These are phyloP conservation scores for Mustela lutreola DNA, from an alignment of 2,113 vertebrate genomes.

Conservation along the genomic window DNA sequence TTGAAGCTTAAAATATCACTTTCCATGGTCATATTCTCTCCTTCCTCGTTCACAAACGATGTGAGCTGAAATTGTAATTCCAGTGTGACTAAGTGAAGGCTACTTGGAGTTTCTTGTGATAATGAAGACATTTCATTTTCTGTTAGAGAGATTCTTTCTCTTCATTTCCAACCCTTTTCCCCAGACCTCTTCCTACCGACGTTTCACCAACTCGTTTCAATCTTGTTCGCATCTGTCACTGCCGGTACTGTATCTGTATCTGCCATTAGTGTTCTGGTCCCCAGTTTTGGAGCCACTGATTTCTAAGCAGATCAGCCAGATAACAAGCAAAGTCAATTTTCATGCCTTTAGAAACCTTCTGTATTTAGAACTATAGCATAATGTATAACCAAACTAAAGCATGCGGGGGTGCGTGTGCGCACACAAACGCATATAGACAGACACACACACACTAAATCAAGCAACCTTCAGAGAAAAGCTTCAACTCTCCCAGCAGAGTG, in stretches of 20 bases:
- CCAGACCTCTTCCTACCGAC: neutral
- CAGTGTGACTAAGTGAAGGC: constrained; percentile 55
- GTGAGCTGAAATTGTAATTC: constrained; percentile 59
- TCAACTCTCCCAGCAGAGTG: neutral
- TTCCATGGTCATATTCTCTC: constrained; percentile 66
- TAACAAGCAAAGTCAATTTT: neutral
- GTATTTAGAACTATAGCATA: neutral
- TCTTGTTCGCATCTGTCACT: neutral
- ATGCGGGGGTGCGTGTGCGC: neutral
- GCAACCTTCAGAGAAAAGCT: neutral
- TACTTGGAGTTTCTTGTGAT: constrained; percentile 47
- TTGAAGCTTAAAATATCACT: constrained; percentile 78
- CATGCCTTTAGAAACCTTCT: neutral
- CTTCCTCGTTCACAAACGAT: neutral
- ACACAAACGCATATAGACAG: too few species aligned
- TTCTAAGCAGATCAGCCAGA: constrained; percentile 33
- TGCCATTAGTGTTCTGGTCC: neutral
- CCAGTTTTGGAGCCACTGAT: constrained; percentile 13
- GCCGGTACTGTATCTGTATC: neutral
- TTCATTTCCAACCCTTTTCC: neutral
- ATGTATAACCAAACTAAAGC: neutral
- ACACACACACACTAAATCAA: neutral
- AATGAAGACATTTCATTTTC: constrained; percentile 40
- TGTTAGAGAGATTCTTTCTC: neutral
- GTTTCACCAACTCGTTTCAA: neutral